These are phyloP conservation scores for Heliconius sara DNA, from an alignment of 2,888 invertebrate species.

Conservation along the genomic window DNA sequence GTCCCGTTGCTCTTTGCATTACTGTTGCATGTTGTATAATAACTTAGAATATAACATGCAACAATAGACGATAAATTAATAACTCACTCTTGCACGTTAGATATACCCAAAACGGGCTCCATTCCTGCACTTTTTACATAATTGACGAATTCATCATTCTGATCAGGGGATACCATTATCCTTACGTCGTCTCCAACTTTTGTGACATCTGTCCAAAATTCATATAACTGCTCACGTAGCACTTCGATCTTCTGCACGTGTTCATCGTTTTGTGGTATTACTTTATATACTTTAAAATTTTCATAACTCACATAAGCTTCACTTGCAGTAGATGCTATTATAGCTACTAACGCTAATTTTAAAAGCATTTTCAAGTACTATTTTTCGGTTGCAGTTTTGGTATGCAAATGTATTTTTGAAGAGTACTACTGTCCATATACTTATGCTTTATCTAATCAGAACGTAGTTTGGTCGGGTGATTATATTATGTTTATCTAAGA, in stretches of 20 bases:
- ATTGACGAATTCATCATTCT: conserved; percentile 53
- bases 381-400: background rate
- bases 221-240: conserved; percentile 49
- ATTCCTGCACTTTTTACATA: conserved; percentile 53
- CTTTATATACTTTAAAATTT: conserved; percentile 83
- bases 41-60: background rate
- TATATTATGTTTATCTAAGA: background rate
- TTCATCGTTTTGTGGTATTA: conserved; percentile 68
- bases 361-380: conserved; percentile 16
- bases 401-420: background rate
- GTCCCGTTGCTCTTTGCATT: no score
- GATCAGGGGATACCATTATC: conserved; percentile 59
- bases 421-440: background rate
- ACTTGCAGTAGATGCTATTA: conserved; percentile 36
- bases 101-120: conserved; percentile 51
- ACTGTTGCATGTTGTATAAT: background rate
- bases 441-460: conserved; percentile 7
- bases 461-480: background rate
- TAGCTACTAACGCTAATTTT: conserved; percentile 13
- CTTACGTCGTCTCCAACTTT: conserved; percentile 62
- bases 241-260: conserved; percentile 59
- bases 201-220: conserved; percentile 64
- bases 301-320: conserved; percentile 65
- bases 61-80: background rate
- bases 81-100: conserved; percentile 63